Conservation (phyloP, 1,140 invertebrate genomes). For the Anadara kagoshimensis region DNA sequence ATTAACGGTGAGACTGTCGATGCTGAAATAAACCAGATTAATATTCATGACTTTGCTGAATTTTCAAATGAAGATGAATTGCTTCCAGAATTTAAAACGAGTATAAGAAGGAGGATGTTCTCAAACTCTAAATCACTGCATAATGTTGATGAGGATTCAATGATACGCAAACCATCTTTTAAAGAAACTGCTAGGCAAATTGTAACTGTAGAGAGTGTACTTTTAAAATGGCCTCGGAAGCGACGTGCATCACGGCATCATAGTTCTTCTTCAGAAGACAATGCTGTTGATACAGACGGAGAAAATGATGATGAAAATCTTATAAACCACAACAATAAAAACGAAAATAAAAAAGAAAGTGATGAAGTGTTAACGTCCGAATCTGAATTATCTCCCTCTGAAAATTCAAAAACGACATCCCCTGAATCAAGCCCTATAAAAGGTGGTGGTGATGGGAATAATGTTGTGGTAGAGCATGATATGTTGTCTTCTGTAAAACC, state of each 20-base stretch:
- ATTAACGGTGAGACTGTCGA: constrained; percentile 70
- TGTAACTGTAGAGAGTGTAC: constrained; percentile 52
- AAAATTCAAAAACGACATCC: neutral
- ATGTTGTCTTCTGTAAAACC: constrained; percentile 15
- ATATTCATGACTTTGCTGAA: constrained; percentile 71
- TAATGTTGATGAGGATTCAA: constrained; percentile 1
- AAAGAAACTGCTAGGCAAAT: constrained; percentile 59
- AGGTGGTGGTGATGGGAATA: constrained; percentile 22
- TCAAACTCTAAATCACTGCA: too few species aligned
- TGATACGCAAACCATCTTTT: constrained; percentile 51
- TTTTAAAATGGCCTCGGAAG: constrained; percentile 40
- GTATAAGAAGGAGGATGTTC: constrained; percentile 41
- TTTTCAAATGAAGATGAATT: constrained; percentile 68
- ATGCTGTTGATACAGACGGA: constrained; percentile 32
- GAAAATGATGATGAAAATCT: constrained; percentile 9
- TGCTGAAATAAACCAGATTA: constrained; percentile 55
- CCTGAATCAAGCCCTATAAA: constrained; percentile 4
- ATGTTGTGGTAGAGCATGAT: constrained; percentile 38
- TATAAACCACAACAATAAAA: constrained; percentile 3
- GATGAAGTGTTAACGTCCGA: constrained; percentile 10
- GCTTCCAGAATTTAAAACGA: constrained; percentile 63
- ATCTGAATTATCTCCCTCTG: constrained; percentile 26
- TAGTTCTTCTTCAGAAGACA: constrained; percentile 69
- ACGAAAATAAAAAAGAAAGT: neutral
- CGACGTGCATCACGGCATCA: constrained; percentile 57